Conservation (phyloP, 35 echinoderm and acorn worm genomes). For the Lytechinus variegatus region DNA sequence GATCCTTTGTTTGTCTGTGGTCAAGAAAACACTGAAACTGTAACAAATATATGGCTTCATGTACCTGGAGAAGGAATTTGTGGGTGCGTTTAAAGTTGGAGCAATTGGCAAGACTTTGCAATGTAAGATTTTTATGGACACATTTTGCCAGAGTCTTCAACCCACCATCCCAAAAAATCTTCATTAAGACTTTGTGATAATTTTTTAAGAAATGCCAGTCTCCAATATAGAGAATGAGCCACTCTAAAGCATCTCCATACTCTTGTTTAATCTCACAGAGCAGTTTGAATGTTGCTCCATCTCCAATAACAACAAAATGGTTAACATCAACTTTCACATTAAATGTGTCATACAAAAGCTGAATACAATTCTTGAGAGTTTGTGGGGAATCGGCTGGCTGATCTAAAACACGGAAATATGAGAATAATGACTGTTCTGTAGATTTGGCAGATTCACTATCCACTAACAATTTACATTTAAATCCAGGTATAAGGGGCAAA, state of each 20-base stretch:
- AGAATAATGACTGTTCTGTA: not conserved
- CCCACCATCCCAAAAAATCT: conserved; percentile 37
- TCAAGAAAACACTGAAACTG: conserved; percentile 47
- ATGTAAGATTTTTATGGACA: conserved; percentile 22
- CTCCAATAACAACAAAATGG: conserved; percentile 75
- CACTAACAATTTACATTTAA: conserved; percentile 37
- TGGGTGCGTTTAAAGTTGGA: conserved; percentile 40
- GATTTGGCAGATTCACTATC: no score
- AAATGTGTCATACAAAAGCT: conserved; percentile 29
- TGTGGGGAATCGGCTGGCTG: conserved; percentile 20
- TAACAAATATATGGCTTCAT: conserved; percentile 33
- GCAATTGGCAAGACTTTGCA: conserved; percentile 12
- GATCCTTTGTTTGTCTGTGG: not conserved
- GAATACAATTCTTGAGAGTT: conserved; percentile 4
- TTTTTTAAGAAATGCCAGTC: conserved; percentile 87
- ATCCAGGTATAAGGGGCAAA: not conserved
- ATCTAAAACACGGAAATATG: conserved; percentile 30
- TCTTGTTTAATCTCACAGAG: conserved; percentile 58
- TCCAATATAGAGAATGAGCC: conserved; percentile 74
- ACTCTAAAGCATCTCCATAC: conserved; percentile 68
- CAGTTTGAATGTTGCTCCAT: conserved; percentile 65
- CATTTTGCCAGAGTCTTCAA: conserved; percentile 15
- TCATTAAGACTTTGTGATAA: conserved; percentile 56
- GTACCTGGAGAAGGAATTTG: conserved; percentile 19
- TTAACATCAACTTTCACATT: conserved; percentile 12